phyloP scores from a whole-genome alignment of 2,888 invertebrate species.

The Euplagia quadripunctaria region DNA sequence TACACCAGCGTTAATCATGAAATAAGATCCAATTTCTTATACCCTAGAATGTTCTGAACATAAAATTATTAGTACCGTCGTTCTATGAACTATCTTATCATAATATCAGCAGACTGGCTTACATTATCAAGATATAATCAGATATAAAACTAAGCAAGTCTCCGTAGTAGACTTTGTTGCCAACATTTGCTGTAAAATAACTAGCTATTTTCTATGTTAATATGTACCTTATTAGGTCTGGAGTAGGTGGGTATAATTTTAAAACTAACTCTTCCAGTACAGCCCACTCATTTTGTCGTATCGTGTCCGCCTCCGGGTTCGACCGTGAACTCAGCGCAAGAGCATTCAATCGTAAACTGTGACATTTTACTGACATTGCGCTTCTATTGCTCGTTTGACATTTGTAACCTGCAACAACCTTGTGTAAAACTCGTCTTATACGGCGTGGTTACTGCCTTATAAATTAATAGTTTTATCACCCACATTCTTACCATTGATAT shows the following conservation, averaged over 20 bases:
- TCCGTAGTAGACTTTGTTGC: constrained; percentile 21
- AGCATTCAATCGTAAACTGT: constrained; percentile 76
- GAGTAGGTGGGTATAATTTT: constrained; percentile 44
- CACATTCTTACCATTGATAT: background rate
- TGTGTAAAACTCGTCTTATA: constrained; percentile 62
- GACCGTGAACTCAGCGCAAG: constrained; percentile 75
- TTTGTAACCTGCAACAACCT: constrained; percentile 72
- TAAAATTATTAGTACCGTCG: constrained; percentile 2
- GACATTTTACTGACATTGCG: constrained; percentile 81
- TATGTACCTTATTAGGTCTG: constrained; percentile 44
- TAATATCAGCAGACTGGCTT: constrained; percentile 4
- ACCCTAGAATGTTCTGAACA: background rate
- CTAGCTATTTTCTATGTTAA: constrained; percentile 44
- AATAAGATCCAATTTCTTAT: background rate
- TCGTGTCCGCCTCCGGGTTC: constrained; percentile 43
- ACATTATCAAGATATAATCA: constrained; percentile 16
- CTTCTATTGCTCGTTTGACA: constrained; percentile 70
- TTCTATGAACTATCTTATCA: constrained; percentile 10
- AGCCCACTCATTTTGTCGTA: constrained; percentile 44
- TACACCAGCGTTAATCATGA: no score
- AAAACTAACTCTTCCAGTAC: constrained; percentile 49
- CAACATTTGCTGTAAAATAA: constrained; percentile 36
- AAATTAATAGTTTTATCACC: constrained; percentile 61
- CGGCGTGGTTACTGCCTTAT: constrained; percentile 49
- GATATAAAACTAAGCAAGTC: constrained; percentile 2